Evolutionary conservation across 1,140 invertebrate species (phyloP), one percentile per base, ranked within the genome.

Genomic region (Cardiocondyla obscurior): DNA sequence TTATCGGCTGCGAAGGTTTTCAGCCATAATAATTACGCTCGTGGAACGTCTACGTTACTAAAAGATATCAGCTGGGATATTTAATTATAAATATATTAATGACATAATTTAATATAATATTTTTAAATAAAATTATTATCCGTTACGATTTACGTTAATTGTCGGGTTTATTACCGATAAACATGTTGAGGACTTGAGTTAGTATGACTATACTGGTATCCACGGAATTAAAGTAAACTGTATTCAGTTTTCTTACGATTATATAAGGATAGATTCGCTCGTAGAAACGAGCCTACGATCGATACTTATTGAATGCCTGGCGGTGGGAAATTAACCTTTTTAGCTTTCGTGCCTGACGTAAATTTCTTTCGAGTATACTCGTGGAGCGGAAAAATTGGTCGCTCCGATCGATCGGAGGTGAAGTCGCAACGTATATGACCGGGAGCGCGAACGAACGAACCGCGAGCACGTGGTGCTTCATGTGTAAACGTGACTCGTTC

Each of bases 401-500:
- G 12, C 25, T 19, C 39, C 14, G 49, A 42, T 33, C 22, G 62
- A 81, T 86, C 74, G 30, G n/a, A 33, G 65, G 19, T 39, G 33
- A 12, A 42, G 55, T 12, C 14, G 28, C 36, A 46, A 25, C 14
- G 36, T 39, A 10, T 42, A 64, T 55, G 79, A 86, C 72, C 67
- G 49, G 85, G 62, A 81, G 70, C 60, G 46, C 51, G 81, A 87
- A 83, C 73, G 73, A 69, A 30, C 42, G 60, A 67, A 51, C 22
- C 49, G 42, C 39, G 62, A 82, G 76, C 86, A 88, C 86, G 86
- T 88, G 86, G 76, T 87, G 42, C 64, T 76, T 3, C 28, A 51
- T 55, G 64, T 76, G 82, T 86, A 87, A 86, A 87, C 86, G 86
- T 87, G 85, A 86, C 86, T 60, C 62, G 79, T 85, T 22, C 30